phyloP scores from a whole-genome alignment of 2,888 invertebrate species.

The Cataglyphis albicans region DNA sequence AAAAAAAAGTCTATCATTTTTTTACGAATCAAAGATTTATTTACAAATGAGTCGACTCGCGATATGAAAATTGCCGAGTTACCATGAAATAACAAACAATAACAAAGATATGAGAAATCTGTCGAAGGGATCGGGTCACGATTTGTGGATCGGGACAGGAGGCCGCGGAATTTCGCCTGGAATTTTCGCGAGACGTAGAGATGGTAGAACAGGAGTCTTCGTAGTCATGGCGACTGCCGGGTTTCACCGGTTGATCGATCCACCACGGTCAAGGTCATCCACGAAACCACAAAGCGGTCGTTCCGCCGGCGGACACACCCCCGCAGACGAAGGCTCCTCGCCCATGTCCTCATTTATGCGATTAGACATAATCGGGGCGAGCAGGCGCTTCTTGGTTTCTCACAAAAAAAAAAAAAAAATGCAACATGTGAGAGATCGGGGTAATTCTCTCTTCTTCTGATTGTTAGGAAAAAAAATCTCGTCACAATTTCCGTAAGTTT shows the following conservation, averaged over 20 bases:
- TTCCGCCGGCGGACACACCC: constrained; percentile 66
- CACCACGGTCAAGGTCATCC: constrained; percentile 85
- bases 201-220: constrained; percentile 75
- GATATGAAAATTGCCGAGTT: background rate
- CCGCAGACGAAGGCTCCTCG: constrained; percentile 45
- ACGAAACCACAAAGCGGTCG: constrained; percentile 72
- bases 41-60: background rate
- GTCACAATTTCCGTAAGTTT: background rate
- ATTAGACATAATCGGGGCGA: constrained; percentile 50
- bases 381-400: background rate
- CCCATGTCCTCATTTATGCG: constrained; percentile 42
- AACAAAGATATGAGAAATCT: constrained; percentile 40
- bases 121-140: constrained; percentile 13
- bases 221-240: constrained; percentile 86
- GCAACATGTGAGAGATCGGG: background rate
- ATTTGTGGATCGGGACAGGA: constrained; percentile 7
- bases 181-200: constrained; percentile 67
- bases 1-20: background rate
- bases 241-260: constrained; percentile 83
- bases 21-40: background rate
- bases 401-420: background rate
- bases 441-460: background rate
- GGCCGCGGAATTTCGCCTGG: constrained; percentile 66
- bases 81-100: background rate
- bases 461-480: background rate